Percentiles rank a stretch among this genome's conserved stretches.
Evolutionary conservation across 2,888 invertebrate species (phyloP).

Genomic region (Lepas anatifera): DNA sequence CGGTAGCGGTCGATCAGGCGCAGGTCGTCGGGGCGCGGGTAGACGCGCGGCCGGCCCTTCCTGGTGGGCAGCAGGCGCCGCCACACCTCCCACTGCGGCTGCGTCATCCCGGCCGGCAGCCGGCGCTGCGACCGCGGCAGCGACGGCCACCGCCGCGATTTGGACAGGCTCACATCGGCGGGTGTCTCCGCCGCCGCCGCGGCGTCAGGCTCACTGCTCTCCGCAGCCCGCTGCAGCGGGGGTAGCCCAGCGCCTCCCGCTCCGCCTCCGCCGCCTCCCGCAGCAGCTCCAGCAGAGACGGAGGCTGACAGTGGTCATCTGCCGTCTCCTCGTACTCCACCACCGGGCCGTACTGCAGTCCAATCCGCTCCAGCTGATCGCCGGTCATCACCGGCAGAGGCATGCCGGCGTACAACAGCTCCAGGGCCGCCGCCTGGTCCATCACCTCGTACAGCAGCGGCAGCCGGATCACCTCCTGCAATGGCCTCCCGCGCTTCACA

Average conservation of each 20-base stretch:
- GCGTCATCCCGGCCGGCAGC: background rate
- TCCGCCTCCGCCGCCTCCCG: background rate
- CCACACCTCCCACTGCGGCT: constrained; percentile 1
- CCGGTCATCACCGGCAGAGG: background rate
- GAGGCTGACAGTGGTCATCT: background rate
- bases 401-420: background rate
- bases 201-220: background rate
- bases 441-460: background rate
- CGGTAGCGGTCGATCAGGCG: background rate
- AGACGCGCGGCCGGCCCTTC: constrained; percentile 6
- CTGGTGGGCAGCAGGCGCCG: constrained; percentile 2
- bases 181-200: background rate
- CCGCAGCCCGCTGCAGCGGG: background rate
- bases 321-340: background rate
- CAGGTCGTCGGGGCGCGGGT: constrained; percentile 1
- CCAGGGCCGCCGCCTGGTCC: background rate
- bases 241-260: background rate
- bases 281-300: background rate
- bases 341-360: background rate
- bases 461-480: background rate
- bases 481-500: no score
- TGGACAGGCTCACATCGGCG: background rate
- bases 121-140: background rate
- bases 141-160: background rate
- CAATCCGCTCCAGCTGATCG: background rate